These are phyloP conservation scores for Microtus montanus DNA, from an alignment of 2,113 vertebrate species.

Conservation along the genomic window DNA sequence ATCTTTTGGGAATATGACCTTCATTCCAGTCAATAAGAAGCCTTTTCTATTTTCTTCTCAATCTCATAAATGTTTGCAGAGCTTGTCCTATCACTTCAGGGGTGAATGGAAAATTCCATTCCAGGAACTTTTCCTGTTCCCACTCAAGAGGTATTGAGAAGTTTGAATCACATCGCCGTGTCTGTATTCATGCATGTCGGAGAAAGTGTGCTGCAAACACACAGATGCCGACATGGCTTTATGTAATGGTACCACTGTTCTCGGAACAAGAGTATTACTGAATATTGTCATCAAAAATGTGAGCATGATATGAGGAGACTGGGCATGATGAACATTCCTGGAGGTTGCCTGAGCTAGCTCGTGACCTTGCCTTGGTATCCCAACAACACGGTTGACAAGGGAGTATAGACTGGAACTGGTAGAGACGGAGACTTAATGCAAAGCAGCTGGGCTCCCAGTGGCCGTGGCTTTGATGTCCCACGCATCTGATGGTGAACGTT, in stretches of 20 bases:
- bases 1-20: not conserved
- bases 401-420: not conserved
- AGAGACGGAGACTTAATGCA: not conserved
- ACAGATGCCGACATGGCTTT: not conserved
- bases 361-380: not conserved
- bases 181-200: not conserved
- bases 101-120: not conserved
- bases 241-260: not conserved
- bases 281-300: not conserved
- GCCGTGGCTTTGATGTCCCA: conserved; percentile 43
- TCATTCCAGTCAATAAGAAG: not conserved
- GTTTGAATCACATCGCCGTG: not conserved
- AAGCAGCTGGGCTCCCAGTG: not conserved
- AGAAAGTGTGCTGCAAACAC: not conserved
- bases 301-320: not conserved
- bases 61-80: not conserved
- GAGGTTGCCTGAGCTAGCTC: not conserved
- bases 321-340: not conserved
- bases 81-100: not conserved
- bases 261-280: not conserved
- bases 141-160: not conserved
- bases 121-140: not conserved
- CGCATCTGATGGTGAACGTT: conserved; percentile 36
- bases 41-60: not conserved
- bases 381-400: not conserved